A percentile compares a stretch with the other conserved stretches of the same genome.
Evolutionary conservation across 2,888 invertebrate genomes (phyloP).

Genomic region (Erebia palarica): DNA sequence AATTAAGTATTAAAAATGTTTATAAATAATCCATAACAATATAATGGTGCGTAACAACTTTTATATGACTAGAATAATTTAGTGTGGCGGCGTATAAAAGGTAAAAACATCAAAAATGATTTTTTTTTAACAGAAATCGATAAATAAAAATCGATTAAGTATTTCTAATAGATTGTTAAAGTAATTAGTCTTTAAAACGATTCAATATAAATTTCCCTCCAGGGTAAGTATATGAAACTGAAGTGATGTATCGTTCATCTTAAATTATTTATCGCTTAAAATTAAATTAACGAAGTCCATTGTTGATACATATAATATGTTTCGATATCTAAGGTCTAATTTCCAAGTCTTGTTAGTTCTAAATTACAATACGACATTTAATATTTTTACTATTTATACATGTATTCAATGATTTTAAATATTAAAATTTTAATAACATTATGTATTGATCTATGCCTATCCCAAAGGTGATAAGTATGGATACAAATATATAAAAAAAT

Average conservation of each 20-base stretch:
- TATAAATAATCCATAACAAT: conserved; percentile 68
- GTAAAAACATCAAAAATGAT: background rate
- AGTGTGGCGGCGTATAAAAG: conserved; percentile 34
- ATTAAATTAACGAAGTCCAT: background rate
- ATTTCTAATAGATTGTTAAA: too few relatives aligned
- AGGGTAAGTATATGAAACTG: background rate
- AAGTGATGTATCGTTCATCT: background rate
- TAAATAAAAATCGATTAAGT: too few relatives aligned
- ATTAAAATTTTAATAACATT: background rate
- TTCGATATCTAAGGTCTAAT: conserved; percentile 4
- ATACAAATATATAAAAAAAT: background rate
- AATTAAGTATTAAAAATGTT: conserved; percentile 62
- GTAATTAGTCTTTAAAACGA: conserved; percentile 15
- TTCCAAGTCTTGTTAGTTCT: conserved; percentile 18
- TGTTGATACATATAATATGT: too few relatives aligned
- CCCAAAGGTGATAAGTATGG: background rate
- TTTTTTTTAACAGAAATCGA: background rate
- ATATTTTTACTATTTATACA: conserved; percentile 20
- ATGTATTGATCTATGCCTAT: background rate
- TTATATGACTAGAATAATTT: conserved; percentile 68
- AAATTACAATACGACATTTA: conserved; percentile 2
- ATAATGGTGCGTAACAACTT: conserved; percentile 55
- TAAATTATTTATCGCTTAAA: background rate
- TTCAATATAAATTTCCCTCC: background rate
- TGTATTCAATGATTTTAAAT: conserved; percentile 14